These are phyloP conservation scores for Hoplodrina ambigua DNA, from an alignment of 2,888 invertebrate species.

Conservation along the genomic window DNA sequence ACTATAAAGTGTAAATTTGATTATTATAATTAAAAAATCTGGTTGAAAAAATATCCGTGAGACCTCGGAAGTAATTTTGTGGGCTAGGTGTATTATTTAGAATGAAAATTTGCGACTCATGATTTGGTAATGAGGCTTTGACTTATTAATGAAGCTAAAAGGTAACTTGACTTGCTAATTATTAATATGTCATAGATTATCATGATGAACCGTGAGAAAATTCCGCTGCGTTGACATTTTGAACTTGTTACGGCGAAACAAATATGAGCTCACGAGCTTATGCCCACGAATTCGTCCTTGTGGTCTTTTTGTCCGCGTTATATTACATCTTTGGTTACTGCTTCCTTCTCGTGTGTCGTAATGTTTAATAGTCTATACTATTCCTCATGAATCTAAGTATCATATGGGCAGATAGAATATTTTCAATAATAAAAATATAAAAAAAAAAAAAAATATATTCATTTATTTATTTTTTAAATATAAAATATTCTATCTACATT, in stretches of 20 bases:
- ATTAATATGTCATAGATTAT: constrained; percentile 4
- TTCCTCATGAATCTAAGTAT: no score
- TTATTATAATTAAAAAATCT: constrained; percentile 25
- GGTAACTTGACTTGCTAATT: constrained; percentile 5
- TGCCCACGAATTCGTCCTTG: no score
- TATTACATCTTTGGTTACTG: no score
- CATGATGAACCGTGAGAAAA: constrained; percentile 35
- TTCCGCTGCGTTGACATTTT: constrained; percentile 15
- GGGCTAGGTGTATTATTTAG: neutral
- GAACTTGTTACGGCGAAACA: constrained; percentile 1
- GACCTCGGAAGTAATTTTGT: constrained; percentile 17
- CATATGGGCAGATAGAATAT: no score
- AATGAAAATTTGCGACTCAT: neutral
- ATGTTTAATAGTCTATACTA: no score
- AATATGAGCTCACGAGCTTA: neutral
- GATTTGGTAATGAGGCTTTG: neutral
- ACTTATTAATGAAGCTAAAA: neutral
- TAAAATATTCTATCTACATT: no score
- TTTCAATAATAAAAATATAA: no score
- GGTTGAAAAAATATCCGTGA: constrained; percentile 41
- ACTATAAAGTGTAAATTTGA: constrained; percentile 8
- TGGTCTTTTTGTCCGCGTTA: no score
- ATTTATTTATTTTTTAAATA: no score
- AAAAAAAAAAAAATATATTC: no score
- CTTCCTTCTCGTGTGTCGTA: no score